Base-by-base conservation (phyloP, 2,888 invertebrate genomes). In the Oithona nana region DNA sequence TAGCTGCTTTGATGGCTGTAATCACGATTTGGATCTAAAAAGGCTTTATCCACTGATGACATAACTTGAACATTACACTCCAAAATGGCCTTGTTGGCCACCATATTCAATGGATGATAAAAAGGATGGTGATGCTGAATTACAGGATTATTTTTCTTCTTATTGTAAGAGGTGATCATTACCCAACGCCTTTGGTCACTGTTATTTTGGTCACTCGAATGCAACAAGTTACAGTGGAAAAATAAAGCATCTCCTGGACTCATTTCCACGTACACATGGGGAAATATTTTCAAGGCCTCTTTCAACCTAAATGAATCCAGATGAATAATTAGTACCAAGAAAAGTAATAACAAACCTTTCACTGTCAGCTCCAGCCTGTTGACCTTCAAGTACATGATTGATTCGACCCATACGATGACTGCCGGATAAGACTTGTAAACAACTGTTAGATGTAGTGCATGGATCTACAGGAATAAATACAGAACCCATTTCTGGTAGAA, bases 141-240 rank as follows among this genome's bases (percentile, higher is more conserved):
- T 49, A 64, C 56, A 1, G 66, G 64, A 29, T 65, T 57, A 49
- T 66, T 66, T 29, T 60, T 28, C 16, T 61, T 55, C 60, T 64
- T 59, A 61, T 66, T 66, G 62, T 60, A 65, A 16, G 64, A 57
- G 3, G 61, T 57, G 28, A 66, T 63, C 28, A 66, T 56, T 22
- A 55, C 64, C 54, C 63, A 65, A 3, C 65, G 63, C 2, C 66
- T 55, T 13, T 26, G 11, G 22, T 49, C 56, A 6, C 65, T 65
- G 57, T 28, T 31, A 63, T 66, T 66, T 54, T 61, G 55, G n/a
- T 39, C 50, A 3, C 64, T 65, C 54, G 62, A 56, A 64, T 65
- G 66, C 24, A 66, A 64, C 24, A 66, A 63, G 63, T 66, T 66
- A 28, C 64, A 65, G 51, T 66, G 64, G 58, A 66, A 66, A 61